These are phyloP conservation scores for Phoxinus dragarum DNA, from an alignment of 2,797 vertebrate species.

Conservation along the genomic window DNA sequence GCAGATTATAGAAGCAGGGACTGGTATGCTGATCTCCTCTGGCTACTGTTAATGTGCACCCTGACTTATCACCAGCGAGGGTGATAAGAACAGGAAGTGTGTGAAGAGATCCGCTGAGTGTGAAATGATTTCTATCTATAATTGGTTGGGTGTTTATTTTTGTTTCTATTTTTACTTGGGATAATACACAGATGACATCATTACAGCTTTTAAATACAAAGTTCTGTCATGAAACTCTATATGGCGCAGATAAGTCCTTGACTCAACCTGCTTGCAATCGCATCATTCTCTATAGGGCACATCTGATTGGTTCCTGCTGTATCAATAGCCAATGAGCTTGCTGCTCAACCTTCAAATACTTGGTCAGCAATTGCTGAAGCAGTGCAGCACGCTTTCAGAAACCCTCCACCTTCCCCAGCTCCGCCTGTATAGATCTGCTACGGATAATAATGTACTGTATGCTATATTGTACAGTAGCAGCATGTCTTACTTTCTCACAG, in stretches of 20 bases:
- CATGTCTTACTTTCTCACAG: too few relatives aligned
- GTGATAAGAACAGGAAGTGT: conserved; percentile 70
- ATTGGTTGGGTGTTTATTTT: conserved; percentile 16
- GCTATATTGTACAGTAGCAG: background rate
- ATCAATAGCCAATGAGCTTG: background rate
- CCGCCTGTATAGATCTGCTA: background rate
- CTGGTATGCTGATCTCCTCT: conserved; percentile 17
- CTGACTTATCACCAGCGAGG: conserved; percentile 60
- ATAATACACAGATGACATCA: conserved; percentile 3
- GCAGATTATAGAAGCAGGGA: conserved; percentile 50
- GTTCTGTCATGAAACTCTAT: background rate
- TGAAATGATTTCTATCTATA: conserved; percentile 9
- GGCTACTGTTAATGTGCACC: conserved; percentile 33
- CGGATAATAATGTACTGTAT: background rate
- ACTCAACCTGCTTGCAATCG: background rate
- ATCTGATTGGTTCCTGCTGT: background rate
- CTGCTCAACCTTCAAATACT: background rate
- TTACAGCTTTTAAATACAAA: background rate
- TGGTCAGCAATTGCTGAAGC: background rate
- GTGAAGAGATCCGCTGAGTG: conserved; percentile 4
- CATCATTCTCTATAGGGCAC: background rate
- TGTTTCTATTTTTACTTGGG: background rate
- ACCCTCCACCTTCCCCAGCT: background rate
- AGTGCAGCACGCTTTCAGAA: background rate
- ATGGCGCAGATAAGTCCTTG: background rate